Conservation (phyloP, 2,888 invertebrate species). For the Halocaridina rubra region DNA sequence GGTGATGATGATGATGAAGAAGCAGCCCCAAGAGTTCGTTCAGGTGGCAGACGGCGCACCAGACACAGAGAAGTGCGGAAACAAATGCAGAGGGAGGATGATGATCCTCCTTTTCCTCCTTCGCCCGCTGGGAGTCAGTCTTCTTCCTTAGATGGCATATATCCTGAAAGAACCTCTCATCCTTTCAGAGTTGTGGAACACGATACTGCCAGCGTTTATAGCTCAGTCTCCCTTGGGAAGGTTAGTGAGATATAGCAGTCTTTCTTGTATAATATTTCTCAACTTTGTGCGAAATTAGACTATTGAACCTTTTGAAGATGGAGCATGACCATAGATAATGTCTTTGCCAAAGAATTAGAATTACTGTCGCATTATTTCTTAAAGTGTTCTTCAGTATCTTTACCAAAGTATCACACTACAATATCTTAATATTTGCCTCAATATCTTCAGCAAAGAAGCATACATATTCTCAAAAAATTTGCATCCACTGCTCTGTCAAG, state of each 20-base stretch:
- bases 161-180: slow-evolving; percentile 64
- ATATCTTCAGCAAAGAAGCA: no score
- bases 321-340: no score
- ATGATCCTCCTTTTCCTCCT: slow-evolving; percentile 33
- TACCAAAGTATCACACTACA: neutral
- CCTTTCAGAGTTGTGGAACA: slow-evolving; percentile 82
- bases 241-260: slow-evolving; percentile 71
- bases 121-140: slow-evolving; percentile 43
- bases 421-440: no score
- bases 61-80: slow-evolving; percentile 33
- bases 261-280: neutral
- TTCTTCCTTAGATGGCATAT: slow-evolving; percentile 35
- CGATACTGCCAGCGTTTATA: slow-evolving; percentile 87
- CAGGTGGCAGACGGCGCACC: slow-evolving; percentile 28
- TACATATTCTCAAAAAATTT: no score
- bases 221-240: slow-evolving; percentile 89
- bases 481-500: no score
- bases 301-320: no score
- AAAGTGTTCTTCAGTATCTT: no score
- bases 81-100: slow-evolving; percentile 46
- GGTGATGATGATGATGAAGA: slow-evolving; percentile 48
- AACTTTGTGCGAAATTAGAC: neutral
- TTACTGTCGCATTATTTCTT: no score
- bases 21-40: slow-evolving; percentile 5
- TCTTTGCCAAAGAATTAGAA: no score